Base-by-base conservation (phyloP, 2,888 invertebrate species). In the Allolobophora icterica region DNA sequence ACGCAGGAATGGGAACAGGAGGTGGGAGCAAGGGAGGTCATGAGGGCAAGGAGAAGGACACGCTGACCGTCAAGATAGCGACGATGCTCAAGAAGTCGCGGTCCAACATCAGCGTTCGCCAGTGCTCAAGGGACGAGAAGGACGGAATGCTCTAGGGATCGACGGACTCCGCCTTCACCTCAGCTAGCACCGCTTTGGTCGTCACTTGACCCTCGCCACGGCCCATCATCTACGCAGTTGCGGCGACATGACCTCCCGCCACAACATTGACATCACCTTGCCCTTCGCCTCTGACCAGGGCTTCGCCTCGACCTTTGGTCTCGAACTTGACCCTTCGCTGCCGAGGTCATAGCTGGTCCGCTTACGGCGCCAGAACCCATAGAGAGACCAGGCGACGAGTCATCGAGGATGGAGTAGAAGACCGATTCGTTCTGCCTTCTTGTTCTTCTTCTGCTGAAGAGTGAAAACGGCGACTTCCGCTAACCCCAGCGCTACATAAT, bases 21-120 rank as follows among this genome's bases (percentile, higher is more conserved):
- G 91, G 90, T 30, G 87, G 87, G 15, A 52, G 89, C 40, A 35
- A 33, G 33, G 42, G 33, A 30, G 84, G 58, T 24, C 87, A 91
- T 24, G 90, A 90, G 17, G 84, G 84, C 91, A 90, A 90, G 84
- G 90, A 90, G 42, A 90, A 90, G 40, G 91, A 91, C 89, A 91
- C 91, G 13, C 90, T 91, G 91, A 91, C 91, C 58, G 91, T 91
- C 17, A 91, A 91, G 90, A 34, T 91, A 90, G 91, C 91, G 35
- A 91, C 91, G 42, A 91, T 91, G 90, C 58, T 91, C 42, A 84
- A 87, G 71, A 90, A 90, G 38, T 91, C 91, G 21, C 45, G 91
- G 52, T 91, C 91, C 30, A 91, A 91, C 83, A 84, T 91, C 90
- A 91, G 90, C 71, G 90, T 91, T 52, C 84, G 90, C 33, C 91